A percentile compares a stretch with the other conserved stretches of the same genome.
These are phyloP conservation scores for Mythimna albipuncta DNA, from an alignment of 2,888 invertebrate genomes.

Conservation along the genomic window DNA sequence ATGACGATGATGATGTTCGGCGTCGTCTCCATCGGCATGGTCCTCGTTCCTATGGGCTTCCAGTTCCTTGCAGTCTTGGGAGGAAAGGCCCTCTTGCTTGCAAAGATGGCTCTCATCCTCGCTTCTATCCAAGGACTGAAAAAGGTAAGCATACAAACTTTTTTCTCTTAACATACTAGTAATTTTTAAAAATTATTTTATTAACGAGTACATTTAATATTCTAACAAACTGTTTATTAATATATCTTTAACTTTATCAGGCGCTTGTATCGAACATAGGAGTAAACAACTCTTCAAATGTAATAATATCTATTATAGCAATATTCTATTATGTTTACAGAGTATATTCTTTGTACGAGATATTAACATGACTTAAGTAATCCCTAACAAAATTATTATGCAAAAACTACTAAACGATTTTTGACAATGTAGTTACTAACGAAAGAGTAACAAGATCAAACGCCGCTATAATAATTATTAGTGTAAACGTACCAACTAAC, in stretches of 20 bases:
- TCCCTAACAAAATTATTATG: conserved; percentile 5
- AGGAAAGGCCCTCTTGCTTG: conserved; percentile 94
- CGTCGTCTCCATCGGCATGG: conserved; percentile 93
- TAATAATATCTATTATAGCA: not conserved
- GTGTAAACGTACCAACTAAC: conserved; percentile 63
- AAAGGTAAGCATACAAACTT: conserved; percentile 87
- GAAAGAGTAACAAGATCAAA: too few relatives aligned
- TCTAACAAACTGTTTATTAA: conserved; percentile 9
- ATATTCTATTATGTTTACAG: conserved; percentile 18
- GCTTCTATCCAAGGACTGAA: conserved; percentile 95
- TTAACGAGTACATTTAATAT: conserved; percentile 8
- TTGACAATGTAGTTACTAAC: too few relatives aligned
- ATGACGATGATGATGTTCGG: conserved; percentile 95
- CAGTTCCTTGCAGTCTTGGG: conserved; percentile 95
- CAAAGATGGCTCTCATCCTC: conserved; percentile 95
- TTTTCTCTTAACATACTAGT: not conserved
- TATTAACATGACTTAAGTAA: conserved; percentile 40
- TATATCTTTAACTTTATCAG: conserved; percentile 13
- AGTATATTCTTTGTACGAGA: conserved; percentile 6
- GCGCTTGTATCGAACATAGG: conserved; percentile 7
- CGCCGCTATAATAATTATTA: too few relatives aligned
- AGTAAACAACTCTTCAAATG: conserved; percentile 8
- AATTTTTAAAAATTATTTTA: not conserved
- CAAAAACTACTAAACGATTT: too few relatives aligned
- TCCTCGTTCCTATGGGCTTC: conserved; percentile 95